Base-by-base conservation (phyloP, 1,140 invertebrate species). In the Drosophila bifasciata region DNA sequence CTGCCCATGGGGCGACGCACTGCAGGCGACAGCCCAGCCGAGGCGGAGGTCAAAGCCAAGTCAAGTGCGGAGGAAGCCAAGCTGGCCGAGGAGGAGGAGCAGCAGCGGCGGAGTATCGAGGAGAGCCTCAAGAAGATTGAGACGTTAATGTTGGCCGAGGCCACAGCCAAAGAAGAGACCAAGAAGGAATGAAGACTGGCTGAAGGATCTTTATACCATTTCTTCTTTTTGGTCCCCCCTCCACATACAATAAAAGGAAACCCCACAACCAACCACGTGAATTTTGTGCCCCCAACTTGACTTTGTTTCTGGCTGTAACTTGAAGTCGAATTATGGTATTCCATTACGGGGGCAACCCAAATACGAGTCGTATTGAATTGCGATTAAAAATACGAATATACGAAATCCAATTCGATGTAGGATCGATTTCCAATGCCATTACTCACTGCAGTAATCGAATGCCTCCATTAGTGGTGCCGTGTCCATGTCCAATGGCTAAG, bases 351-450 rank as follows among this genome's bases (percentile, higher is more conserved):
- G 58, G 8, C 44, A 44, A 43, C 49, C 41, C 44, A 21, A 41
- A 45, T 70, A 8, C 45, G 52, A n/a, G 13, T 36, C 13, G 51
- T 66, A 78, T 79, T 78, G 69, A 68, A 62, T 78, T 79, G 45
- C 69, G 48, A 57, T 48, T 43, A 19, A 62, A 48, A 55, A 44
- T 64, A 32, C 51, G 52, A 73, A 48, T 50, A 49, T 64, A 40
- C 51, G 52, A 77, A 69, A 69, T 70, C 44, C 11, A 63, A 70
- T 32, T 56, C 66, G 15, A 39, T 50, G 53, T 16, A 52, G 48
- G 49, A 80, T 85, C 62, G 56, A 69, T 80, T 86, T 69, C 59
- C 66, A 67, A 45, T 76, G 51, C 28, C 72, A 86, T 85, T 85
- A 86, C 72, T 85, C 81, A 79, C 25, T 39, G 55, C 32, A 13